Evolutionary conservation across 2,797 vertebrate genomes (phyloP).

Genomic region (Neomorphus geoffroyi): DNA sequence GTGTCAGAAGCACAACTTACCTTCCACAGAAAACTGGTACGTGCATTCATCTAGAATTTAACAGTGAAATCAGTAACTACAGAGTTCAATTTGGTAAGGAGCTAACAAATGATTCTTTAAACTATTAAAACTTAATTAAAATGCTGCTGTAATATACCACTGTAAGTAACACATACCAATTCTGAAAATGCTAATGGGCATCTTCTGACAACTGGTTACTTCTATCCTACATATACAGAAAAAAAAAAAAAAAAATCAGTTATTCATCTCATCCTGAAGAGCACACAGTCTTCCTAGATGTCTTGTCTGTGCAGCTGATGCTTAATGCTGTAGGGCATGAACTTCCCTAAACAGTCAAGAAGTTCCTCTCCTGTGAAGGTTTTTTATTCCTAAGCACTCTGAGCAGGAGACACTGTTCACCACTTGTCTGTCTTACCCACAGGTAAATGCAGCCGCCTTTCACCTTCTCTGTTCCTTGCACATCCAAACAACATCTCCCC

Average conservation of each 20-base stretch:
- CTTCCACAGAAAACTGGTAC: background rate
- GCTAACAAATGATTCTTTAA: background rate
- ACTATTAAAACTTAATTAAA: background rate
- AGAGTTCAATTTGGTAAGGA: background rate
- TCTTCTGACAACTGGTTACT: background rate
- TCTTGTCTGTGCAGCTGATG: background rate
- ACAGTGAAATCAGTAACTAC: background rate
- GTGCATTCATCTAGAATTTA: background rate
- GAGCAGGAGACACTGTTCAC: background rate
- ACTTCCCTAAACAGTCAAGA: constrained; percentile 6
- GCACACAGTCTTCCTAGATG: background rate
- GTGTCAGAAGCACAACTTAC: background rate
- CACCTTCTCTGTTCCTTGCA: background rate
- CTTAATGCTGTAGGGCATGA: background rate
- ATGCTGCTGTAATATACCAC: background rate
- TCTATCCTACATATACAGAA: background rate
- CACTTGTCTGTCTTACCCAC: background rate
- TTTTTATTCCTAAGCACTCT: background rate
- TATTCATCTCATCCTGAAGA: background rate
- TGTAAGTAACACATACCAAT: background rate
- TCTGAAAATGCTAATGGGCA: background rate
- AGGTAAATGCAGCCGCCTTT: background rate
- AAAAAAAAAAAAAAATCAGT: background rate
- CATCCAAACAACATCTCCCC: background rate
- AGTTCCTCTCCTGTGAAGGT: background rate